Base-by-base conservation (phyloP, 1,140 invertebrate species). In the Dendroctonus ponderosae region DNA sequence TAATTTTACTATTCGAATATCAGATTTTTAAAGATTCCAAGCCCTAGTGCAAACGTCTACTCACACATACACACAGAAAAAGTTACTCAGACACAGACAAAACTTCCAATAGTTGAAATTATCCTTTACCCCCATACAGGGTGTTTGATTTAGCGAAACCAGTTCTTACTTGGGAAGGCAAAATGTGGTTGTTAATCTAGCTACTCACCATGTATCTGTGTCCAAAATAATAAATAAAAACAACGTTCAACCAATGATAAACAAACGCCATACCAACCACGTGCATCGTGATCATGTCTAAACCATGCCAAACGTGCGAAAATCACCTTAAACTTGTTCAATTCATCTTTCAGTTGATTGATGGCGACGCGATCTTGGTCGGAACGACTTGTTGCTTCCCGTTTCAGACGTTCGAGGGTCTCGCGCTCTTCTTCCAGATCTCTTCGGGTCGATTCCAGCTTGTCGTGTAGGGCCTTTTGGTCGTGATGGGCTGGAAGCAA, bases 381-480 rank as follows among this genome's bases (percentile, higher is more conserved):
- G 12, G 84, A 82, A 0, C 86, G 81, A 6, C 85, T 82, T 14
- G 84, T 84, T 1, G 87, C 82, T 66, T 93, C 91, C 11, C 91
- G 78, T 38, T 86, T 82, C 15, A 85, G 71, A 41, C 90, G 81
- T 71, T 93, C 91, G 40, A 89, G 70, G n/a, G 82, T 82, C 67
- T 84, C 85, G 70, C 86, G 83, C 70, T 91, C 90, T 57, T 84
- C 84, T 74, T 91, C 89, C 3, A 93, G 78, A 68, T 90, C 87
- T 41, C 87, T 81, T 59, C 85, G 84, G 0, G 85, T 79, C 38
- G 84, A 81, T 71, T 92, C 89, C 1, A 92, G 78, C 56, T 90
- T 89, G 71, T 93, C 91, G 52, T 87, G 79, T 3, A 93, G 74
- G 0, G 91, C 90, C 81, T 94, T 90, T 72, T 92, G 90, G 77